Base-by-base conservation (phyloP, 2,888 invertebrate species). In the Cylloceria caligata region DNA sequence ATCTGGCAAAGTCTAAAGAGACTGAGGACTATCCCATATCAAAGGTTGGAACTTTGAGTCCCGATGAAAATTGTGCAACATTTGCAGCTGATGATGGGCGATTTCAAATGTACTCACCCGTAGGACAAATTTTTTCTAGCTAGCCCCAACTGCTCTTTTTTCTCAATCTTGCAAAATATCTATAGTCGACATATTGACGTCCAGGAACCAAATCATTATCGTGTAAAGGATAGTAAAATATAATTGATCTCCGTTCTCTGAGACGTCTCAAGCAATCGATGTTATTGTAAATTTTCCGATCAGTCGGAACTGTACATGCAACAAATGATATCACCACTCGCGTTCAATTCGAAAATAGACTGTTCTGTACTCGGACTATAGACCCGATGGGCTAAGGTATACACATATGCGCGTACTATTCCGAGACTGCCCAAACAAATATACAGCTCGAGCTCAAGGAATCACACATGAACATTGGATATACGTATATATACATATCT, bases 301-400 rank as follows among this genome's bases (percentile, higher is more conserved):
- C 67, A 30, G 34, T 39, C 19, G 3, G 2, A 21, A 39, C 19
- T 21, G 21, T 16, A 65, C 45, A 42, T 16, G 27, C 9, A 27
- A 65, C 13, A 24, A 39, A 39, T 42, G 13, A 42, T 42, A 68
- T 68, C 52, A n/a, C 19, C 19, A 34, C 39, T 64, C 74, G 45
- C 42, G 68, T 67, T 73, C 57, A 19, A 77, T 77, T 75, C 69
- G 49, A 73, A 81, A 84, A 83, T 83, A 81, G 69, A 83, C 76
- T 62, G 67, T 13, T 64, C 24, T 39, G 52, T 45, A 57, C 47
- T 21, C 45, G 65, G 21, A 24, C n/a, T n/a, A 62, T 65, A 52
- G 57, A 68, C 62, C 52, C 42, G 80, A 55, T 21, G 42, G 47
- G 34, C 49, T 21, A 36, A 39, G 16, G 42, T 21, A 19, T 67